phyloP scores from a whole-genome alignment of 2,113 vertebrate genomes.

The Microcebus griseorufus region DNA sequence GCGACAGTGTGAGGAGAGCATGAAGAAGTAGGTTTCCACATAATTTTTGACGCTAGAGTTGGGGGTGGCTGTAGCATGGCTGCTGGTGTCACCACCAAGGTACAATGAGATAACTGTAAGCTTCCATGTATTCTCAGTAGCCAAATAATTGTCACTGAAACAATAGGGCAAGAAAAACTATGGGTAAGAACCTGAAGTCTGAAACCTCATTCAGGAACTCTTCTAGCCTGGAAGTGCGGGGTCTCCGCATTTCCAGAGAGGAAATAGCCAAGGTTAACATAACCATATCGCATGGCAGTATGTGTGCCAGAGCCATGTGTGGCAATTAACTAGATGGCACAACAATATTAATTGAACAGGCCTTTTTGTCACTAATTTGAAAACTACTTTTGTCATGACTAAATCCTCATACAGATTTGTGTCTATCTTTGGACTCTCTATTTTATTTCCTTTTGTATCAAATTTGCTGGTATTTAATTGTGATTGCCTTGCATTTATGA shows the following conservation, averaged over 20 bases:
- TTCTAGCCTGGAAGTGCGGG: neutral
- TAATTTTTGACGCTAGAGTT: neutral
- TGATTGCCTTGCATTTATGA: neutral
- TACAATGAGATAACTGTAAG: neutral
- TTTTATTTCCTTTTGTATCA: neutral
- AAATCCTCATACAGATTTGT: neutral
- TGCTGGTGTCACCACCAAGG: neutral
- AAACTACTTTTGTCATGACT: neutral
- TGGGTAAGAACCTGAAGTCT: neutral
- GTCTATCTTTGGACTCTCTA: neutral
- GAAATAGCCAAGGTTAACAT: neutral
- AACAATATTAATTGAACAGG: neutral
- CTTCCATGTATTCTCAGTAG: neutral
- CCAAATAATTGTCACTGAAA: neutral
- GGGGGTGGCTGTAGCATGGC: too few relatives aligned
- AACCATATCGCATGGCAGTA: neutral
- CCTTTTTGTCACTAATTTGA: neutral
- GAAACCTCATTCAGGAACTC: neutral
- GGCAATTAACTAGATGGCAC: neutral
- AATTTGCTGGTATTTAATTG: neutral
- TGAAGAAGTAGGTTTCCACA: rapidly evolving
- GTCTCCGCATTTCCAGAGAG: neutral
- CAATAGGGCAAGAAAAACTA: neutral
- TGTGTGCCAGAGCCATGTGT: neutral
- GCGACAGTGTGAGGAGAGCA: rapidly evolving